Evolutionary conservation across 2,797 vertebrate genomes (phyloP).

Genomic region (Tinamus major): DNA sequence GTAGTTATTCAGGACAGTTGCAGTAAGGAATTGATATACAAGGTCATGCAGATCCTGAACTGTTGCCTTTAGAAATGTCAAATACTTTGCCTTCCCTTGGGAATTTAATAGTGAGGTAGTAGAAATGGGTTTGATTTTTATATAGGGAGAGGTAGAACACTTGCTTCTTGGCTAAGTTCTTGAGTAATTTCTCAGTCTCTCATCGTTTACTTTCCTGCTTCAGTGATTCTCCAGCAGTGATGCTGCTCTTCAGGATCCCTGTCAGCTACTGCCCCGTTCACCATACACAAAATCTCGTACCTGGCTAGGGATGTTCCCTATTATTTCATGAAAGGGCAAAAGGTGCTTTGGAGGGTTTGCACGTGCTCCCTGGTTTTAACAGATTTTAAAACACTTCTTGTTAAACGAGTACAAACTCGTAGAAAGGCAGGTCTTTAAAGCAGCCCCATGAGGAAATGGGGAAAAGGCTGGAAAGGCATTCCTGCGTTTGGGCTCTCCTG

Average conservation of each 20-base stretch:
- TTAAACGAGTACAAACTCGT: background rate
- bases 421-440: background rate
- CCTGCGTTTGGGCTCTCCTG: background rate
- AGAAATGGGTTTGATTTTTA: background rate
- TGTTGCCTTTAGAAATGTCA: background rate
- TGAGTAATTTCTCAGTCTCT: background rate
- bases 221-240: background rate
- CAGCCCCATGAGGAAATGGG: background rate
- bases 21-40: background rate
- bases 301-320: background rate
- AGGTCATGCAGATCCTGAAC: no score
- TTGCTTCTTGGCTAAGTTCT: background rate
- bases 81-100: background rate
- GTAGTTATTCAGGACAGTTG: background rate
- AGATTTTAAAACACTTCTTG: background rate
- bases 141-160: background rate
- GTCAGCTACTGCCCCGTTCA: background rate
- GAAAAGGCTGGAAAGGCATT: background rate
- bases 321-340: accelerated
- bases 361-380: background rate
- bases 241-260: background rate
- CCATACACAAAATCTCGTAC: background rate
- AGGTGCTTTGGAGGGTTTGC: background rate
- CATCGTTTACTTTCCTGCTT: background rate
- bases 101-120: background rate